These are phyloP conservation scores for Alectura lathami DNA, from an alignment of 2,113 vertebrate genomes.

Conservation along the genomic window DNA sequence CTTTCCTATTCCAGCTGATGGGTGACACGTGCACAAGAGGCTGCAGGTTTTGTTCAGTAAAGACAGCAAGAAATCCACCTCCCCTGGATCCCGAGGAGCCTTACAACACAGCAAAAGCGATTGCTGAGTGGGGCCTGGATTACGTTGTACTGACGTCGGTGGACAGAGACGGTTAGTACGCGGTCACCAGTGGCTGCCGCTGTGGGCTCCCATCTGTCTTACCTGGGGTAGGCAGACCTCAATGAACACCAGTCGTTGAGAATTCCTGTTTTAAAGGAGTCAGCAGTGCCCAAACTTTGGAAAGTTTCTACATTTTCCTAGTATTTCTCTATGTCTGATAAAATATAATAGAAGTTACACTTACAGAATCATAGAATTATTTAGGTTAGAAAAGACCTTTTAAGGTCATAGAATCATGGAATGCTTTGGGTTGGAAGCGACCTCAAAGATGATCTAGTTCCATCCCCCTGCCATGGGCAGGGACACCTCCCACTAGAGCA, in stretches of 20 bases:
- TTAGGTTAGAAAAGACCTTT: background rate
- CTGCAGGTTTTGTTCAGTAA: conserved; percentile 96
- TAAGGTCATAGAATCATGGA: no score
- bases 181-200: background rate
- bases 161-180: conserved; percentile 90
- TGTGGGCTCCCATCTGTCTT: rapidly evolving
- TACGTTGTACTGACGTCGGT: conserved; percentile 98
- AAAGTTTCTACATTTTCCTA: background rate
- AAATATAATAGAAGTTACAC: background rate
- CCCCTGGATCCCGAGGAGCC: conserved; percentile 89
- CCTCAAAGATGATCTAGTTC: no score
- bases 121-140: conserved; percentile 94
- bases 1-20: conserved; percentile 85
- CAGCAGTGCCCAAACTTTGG: background rate
- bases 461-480: no score
- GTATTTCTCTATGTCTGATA: background rate
- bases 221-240: rapidly evolving
- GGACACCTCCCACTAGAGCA: no score
- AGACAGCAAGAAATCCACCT: conserved; percentile 88
- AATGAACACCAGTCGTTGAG: background rate
- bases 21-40: conserved; percentile 97
- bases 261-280: background rate
- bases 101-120: conserved; percentile 89
- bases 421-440: no score
- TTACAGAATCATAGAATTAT: background rate